Evolutionary conservation across 2,797 vertebrate genomes (phyloP).

Genomic region (Lepidocolaptes lacrymiger): DNA sequence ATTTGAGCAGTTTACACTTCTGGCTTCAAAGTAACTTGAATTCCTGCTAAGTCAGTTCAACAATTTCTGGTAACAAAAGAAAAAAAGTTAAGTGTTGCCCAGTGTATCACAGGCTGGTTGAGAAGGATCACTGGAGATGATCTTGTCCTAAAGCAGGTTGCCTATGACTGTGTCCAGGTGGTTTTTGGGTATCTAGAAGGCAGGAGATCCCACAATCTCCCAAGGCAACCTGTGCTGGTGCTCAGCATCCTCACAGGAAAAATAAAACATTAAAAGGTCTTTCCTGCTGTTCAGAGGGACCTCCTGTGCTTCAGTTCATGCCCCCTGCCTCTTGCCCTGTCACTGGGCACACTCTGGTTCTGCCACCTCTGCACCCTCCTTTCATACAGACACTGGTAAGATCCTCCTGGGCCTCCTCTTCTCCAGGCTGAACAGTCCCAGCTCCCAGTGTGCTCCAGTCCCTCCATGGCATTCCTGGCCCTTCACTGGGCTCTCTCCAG

Average conservation of each 20-base stretch:
- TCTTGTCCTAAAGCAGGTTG: neutral
- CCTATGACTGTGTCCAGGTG: neutral
- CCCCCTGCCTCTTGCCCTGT: neutral
- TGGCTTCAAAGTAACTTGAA: slow-evolving; percentile 25
- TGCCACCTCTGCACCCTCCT: neutral
- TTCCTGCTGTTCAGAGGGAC: neutral
- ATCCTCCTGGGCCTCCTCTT: neutral
- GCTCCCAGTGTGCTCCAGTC: neutral
- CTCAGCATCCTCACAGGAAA: neutral
- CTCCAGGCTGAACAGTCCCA: neutral
- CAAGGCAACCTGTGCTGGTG: neutral
- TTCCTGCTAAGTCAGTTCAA: slow-evolving; percentile 33
- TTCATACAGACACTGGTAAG: neutral
- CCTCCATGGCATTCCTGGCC: neutral
- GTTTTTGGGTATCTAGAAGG: neutral
- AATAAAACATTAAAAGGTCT: no score
- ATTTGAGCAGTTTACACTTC: slow-evolving; percentile 16
- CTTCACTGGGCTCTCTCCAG: neutral
- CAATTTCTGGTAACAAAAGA: slow-evolving; percentile 35
- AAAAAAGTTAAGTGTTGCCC: neutral
- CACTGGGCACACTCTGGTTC: neutral
- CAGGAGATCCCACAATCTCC: neutral
- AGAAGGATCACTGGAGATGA: neutral
- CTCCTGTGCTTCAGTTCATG: neutral
- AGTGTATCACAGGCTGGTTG: neutral